A percentile compares a stretch with the other conserved stretches of the same genome.
Conservation (phyloP, 2,888 invertebrate species). For the Caenorhabditis sp. region DNA sequence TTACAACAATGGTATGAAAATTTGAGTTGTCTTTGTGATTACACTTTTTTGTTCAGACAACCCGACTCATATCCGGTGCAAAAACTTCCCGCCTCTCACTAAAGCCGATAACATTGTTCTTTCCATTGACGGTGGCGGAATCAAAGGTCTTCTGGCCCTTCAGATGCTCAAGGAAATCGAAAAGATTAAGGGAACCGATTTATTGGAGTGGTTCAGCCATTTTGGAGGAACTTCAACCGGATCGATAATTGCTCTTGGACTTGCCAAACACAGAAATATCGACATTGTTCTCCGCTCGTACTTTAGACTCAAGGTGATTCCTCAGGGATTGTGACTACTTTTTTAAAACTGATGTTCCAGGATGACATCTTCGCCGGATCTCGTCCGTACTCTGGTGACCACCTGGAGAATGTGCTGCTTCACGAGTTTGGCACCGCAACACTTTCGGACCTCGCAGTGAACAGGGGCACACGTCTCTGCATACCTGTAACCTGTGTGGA, state of each 20-base stretch:
- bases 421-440: conserved; percentile 41
- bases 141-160: conserved; percentile 71
- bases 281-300: conserved; percentile 92
- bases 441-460: no score
- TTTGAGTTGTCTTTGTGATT: no score
- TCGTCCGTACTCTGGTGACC: conserved; percentile 90
- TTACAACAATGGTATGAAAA: no score
- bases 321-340: not conserved
- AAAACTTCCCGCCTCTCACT: not conserved
- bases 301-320: conserved; percentile 88
- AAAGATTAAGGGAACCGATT: conserved; percentile 80
- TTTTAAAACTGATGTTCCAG: conserved; percentile 24
- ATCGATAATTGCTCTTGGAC: conserved; percentile 90
- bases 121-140: conserved; percentile 73
- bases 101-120: conserved; percentile 14
- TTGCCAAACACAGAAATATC: conserved; percentile 83
- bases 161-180: conserved; percentile 72
- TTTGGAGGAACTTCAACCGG: conserved; percentile 91
- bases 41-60: no score
- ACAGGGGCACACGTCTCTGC: no score
- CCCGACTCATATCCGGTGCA: conserved; percentile 30
- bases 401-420: conserved; percentile 19
- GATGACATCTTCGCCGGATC: conserved; percentile 79
- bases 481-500: conserved; percentile 92
- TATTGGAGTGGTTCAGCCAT: conserved; percentile 93